Percentiles rank a stretch among this genome's conserved stretches.
Conservation (phyloP, 2,113 vertebrate genomes). For the Ochotona princeps region DNA sequence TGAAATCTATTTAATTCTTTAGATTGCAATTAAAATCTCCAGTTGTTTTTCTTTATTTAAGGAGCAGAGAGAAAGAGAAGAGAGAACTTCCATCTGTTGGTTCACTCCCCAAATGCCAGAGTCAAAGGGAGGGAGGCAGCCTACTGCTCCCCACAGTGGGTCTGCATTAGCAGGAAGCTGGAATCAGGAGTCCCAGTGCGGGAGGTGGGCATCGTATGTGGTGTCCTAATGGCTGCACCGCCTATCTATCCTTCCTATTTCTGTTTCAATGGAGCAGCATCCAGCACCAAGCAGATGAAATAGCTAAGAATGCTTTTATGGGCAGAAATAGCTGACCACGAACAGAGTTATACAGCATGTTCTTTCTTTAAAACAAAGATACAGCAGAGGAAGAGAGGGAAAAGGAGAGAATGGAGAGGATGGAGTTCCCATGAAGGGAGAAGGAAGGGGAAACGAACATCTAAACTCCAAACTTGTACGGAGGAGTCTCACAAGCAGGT, state of each 20-base stretch:
- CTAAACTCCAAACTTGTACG: not conserved
- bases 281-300: not conserved
- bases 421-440: not conserved
- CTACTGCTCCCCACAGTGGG: too few relatives aligned
- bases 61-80: too few relatives aligned
- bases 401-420: not conserved
- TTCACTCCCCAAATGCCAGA: too few relatives aligned
- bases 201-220: too few relatives aligned
- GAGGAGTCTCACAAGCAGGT: not conserved
- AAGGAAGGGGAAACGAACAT: not conserved
- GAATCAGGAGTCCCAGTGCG: too few relatives aligned
- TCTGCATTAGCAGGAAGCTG: too few relatives aligned
- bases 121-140: too few relatives aligned
- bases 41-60: not conserved
- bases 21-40: not conserved
- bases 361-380: not conserved
- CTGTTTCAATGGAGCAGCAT: not conserved
- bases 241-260: too few relatives aligned
- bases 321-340: not conserved
- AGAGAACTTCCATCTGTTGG: too few relatives aligned
- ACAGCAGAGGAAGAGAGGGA: accelerated
- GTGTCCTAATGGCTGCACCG: too few relatives aligned
- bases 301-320: not conserved
- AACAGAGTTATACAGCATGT: not conserved
- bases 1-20: not conserved